Evolutionary conservation across 2,113 vertebrate genomes (phyloP).

Genomic region (Progne subis): DNA sequence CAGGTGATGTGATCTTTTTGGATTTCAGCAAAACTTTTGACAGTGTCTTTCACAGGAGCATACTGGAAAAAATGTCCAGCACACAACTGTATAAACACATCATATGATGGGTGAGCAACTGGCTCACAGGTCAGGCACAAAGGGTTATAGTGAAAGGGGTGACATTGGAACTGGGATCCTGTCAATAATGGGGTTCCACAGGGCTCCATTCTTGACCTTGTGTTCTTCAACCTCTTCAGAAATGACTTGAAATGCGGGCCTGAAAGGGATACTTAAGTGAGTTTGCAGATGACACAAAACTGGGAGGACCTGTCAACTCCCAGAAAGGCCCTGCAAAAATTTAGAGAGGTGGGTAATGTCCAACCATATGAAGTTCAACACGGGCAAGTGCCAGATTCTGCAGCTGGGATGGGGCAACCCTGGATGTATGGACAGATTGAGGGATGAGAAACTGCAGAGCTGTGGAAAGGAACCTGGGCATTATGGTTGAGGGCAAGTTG

Average conservation of each 20-base stretch:
- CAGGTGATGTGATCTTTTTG: background rate
- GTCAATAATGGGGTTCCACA: background rate
- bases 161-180: too few relatives aligned
- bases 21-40: background rate
- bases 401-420: background rate
- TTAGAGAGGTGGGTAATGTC: background rate
- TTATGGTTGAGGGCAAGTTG: accelerated
- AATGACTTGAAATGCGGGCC: background rate
- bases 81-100: background rate
- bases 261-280: background rate
- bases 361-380: background rate
- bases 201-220: background rate
- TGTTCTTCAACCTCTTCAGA: background rate
- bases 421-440: background rate
- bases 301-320: background rate
- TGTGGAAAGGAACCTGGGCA: background rate
- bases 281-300: background rate
- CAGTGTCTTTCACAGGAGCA: background rate
- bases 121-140: background rate
- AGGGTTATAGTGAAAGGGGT: background rate
- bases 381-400: background rate
- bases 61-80: background rate
- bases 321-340: background rate
- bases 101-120: background rate
- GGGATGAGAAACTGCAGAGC: background rate